Base-by-base conservation (phyloP, 1,140 invertebrate species). In the Eumeta japonica region DNA sequence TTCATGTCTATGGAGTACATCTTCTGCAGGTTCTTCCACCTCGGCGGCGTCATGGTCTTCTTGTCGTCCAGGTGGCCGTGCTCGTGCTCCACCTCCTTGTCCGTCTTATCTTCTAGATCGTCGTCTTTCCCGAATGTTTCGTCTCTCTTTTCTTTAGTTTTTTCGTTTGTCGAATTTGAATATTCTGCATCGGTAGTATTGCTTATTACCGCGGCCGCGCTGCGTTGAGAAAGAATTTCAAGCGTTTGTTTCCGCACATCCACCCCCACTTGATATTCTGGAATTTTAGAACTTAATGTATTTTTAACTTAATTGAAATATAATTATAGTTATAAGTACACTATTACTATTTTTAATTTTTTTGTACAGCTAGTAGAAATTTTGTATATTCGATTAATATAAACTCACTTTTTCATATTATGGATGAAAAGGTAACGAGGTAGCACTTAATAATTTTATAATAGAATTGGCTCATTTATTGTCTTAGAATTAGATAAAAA, bases 251-350 rank as follows among this genome's bases (percentile, higher is more conserved):
- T 50, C 7, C 58, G 36, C 3, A 60, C 44, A 29, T 60, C 58
- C 1, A 58, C 52, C 45, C 75, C 74, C 13, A 62, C 52, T 56
- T 75, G 68, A 41, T 71, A 75, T 51, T 63, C 74, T 76, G 52
- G 14, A 55, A 59, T n/a, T n/a, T n/a, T n/a, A n/a, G n/a, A n/a
- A n/a, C n/a, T n/a, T n/a, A n/a, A n/a, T n/a, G n/a, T n/a, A n/a
- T n/a, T n/a, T n/a, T n/a, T n/a, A n/a, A n/a, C n/a, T n/a, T n/a
- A n/a, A n/a, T n/a, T n/a, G n/a, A n/a, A n/a, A n/a, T n/a, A n/a
- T n/a, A n/a, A n/a, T n/a, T n/a, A n/a, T n/a, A n/a, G n/a, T n/a
- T n/a, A n/a, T n/a, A n/a, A n/a, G n/a, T n/a, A n/a, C n/a, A n/a
- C n/a, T n/a, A n/a, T n/a, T n/a, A n/a, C n/a, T n/a, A n/a, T n/a